Evolutionary conservation across 2,888 invertebrate genomes (phyloP), one percentile per base, ranked within the genome.

Genomic region (Camptogramma bilineatum): DNA sequence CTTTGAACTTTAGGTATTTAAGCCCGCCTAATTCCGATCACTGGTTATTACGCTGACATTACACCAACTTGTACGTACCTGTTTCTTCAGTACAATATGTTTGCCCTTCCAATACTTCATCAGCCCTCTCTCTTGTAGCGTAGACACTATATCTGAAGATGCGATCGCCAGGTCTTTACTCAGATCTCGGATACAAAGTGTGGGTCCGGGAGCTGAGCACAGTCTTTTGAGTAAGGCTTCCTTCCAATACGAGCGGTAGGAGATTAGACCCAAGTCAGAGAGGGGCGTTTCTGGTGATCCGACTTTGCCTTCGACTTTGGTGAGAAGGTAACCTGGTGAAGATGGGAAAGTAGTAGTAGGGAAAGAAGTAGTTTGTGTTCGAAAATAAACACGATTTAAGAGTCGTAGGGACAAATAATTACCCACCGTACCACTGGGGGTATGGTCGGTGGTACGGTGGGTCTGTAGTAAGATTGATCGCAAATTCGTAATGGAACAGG

Each of bases 71-170:
- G 46, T 60, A 68, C 91, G 82, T 77, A 97, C 97, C 96, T 97
- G 97, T 91, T 98, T 97, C 87, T 98, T 98, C 58, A 99, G 94
- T 55, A 99, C 98, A 77, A 99, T 97, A 91, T 99, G 99, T 87
- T 98, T 98, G 66, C 99, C 99, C 90, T 99, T 99, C 99, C 99
- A 99, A 87, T 99, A 99, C 90, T 99, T 99, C 96, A 99, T 97
- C 95, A 99, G 97, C 7, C 99, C 98, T 71, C 99, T 94, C 17
- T 98, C 98, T 82, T 99, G 99, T 47, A 99, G 93, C 3, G 99
- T 99, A 72, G 98, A 99, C 21, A 99, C 98, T 68, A 99, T 99
- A 86, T 99, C 99, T 83, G 98, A 98, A 0, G 98, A 97, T 79
- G 99, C 98, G 74, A 99, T 98, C 17, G 98, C 99, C 94, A 98